Base-by-base conservation (phyloP, 2,113 vertebrate genomes). In the Guaruba guarouba region DNA sequence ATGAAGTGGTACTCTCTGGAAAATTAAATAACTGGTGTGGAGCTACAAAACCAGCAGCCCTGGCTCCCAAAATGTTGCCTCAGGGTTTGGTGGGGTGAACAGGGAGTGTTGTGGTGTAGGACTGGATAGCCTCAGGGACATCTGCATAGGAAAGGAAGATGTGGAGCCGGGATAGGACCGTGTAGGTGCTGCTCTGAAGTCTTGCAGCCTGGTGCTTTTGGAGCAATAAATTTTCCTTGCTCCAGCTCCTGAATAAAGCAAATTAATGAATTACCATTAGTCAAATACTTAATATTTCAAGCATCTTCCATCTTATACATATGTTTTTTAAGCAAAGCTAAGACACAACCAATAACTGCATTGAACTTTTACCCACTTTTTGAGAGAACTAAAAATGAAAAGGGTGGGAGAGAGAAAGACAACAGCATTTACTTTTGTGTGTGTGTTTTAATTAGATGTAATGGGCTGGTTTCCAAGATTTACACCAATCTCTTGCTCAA, bases 1-100 rank as follows among this genome's bases (percentile, higher is more conserved):
- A 86, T 52, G 86, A 82, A 79, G 77, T 41, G 74, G 33, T 88
- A 35, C 48, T 93, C 66, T 22, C 48, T 84, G 74, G 86, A 93
- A 96, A 95, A 96, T 87, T 86, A 89, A 89, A 85, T 68, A 94
- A 67, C 62, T 39, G 67, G 27, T 48, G 66, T 19, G 52, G 62
- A 92, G 76, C 71, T 86, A 80, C 80, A 92, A 77, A 95, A 76
- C 82, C 48, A 67, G 43, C 46, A 9, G 55, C 1, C 1, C 76
- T 79, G 62, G 39, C 44, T 95, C 41, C 76, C 69, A 71, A 78
- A 88, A 71, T 48, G 51, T 80, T 94, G 86, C 23, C 55, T 78
- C 0, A 0, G 68, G 25, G 43, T 51, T 28, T 29, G 52, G 31
- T 44, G 86, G 82, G 82, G 74, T 79, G 67, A 22, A 27, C 79